Evolutionary conservation across 2,888 invertebrate genomes (phyloP).

Genomic region (Watsonalla cultraria): DNA sequence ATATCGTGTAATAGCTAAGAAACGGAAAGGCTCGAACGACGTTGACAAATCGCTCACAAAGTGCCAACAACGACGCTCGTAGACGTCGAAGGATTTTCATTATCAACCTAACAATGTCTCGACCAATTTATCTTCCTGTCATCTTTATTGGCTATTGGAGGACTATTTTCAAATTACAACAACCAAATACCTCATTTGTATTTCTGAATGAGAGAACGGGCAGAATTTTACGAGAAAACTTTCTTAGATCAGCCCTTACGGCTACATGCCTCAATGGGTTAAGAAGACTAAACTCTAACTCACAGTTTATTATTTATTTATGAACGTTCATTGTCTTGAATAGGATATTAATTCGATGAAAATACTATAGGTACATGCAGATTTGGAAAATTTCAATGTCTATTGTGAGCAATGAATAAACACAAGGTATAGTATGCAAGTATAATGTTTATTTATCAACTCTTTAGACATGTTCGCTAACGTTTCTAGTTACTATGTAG

Average conservation of each 20-base stretch:
- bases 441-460: too few species aligned
- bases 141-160: not conserved
- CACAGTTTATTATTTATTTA: not conserved
- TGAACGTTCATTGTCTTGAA: not conserved
- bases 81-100: not conserved
- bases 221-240: not conserved
- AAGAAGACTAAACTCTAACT: not conserved
- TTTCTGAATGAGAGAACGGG: not conserved
- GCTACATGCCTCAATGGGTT: not conserved
- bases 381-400: not conserved
- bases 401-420: not conserved
- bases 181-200: not conserved
- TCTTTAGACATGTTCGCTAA: too few species aligned
- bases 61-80: conserved; percentile 1
- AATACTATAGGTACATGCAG: not conserved
- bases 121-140: not conserved
- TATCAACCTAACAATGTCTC: not conserved
- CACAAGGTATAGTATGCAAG: not conserved
- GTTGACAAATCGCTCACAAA: conserved; percentile 8
- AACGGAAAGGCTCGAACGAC: conserved; percentile 5
- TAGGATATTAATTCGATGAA: not conserved
- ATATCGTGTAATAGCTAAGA: not conserved
- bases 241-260: not conserved
- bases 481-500: too few species aligned
- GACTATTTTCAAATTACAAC: not conserved